Percentiles rank a stretch among this genome's conserved stretches.
Evolutionary conservation across 2,113 vertebrate genomes (phyloP).

Genomic region (Cavia porcellus): DNA sequence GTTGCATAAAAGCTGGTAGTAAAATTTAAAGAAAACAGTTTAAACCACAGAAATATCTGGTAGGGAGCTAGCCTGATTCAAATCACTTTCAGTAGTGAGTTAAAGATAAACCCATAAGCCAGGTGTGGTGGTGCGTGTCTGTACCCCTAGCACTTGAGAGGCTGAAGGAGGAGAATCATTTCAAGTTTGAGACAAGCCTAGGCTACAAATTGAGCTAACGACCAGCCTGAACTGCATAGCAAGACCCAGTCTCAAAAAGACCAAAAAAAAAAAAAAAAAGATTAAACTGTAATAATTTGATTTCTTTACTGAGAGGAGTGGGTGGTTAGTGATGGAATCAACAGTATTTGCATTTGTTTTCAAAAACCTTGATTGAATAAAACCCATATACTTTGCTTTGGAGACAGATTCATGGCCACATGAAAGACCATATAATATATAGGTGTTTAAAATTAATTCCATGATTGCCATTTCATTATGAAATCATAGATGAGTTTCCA

Average conservation of each 20-base stretch:
- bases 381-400: background rate
- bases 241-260: no score
- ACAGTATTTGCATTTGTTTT: slow-evolving; percentile 11
- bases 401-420: background rate
- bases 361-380: background rate
- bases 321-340: background rate
- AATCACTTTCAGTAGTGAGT: background rate
- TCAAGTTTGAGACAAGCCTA: no score
- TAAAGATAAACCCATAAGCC: background rate
- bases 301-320: slow-evolving; percentile 13
- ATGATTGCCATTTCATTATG: background rate
- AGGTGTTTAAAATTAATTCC: background rate
- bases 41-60: background rate
- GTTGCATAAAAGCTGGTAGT: background rate
- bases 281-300: background rate
- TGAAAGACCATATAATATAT: background rate
- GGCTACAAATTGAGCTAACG: no score
- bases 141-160: no score
- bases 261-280: no score
- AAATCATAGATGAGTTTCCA: background rate
- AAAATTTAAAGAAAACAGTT: background rate
- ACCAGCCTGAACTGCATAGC: no score
- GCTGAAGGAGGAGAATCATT: no score
- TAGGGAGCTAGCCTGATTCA: background rate
- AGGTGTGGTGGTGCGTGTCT: no score